These are phyloP conservation scores for Caenorhabditis zanzibari DNA, from an alignment of 2,888 invertebrate species.

Conservation along the genomic window DNA sequence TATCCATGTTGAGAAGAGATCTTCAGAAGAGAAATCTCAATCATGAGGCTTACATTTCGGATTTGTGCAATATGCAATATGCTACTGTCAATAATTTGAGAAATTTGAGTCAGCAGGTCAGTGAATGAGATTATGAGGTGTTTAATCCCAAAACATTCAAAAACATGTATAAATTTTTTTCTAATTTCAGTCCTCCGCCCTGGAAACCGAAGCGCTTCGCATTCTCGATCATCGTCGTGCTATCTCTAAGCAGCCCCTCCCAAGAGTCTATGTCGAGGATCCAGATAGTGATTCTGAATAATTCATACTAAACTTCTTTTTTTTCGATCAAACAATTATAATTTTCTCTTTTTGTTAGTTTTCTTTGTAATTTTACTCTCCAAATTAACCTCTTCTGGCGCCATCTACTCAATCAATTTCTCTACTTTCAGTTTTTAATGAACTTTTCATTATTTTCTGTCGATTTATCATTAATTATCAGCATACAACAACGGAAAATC, in stretches of 20 bases:
- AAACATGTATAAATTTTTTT: background rate
- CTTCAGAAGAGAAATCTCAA: slow-evolving; percentile 98
- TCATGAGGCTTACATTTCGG: slow-evolving; percentile 96
- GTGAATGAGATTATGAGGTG: no score
- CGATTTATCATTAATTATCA: background rate
- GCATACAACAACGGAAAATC: background rate
- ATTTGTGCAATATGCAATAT: slow-evolving; percentile 88
- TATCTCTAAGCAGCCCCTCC: slow-evolving; percentile 63
- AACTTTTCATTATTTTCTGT: background rate
- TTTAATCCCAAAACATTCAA: no score
- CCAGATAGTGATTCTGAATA: slow-evolving; percentile 60
- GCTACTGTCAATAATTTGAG: slow-evolving; percentile 79
- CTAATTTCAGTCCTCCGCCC: slow-evolving; percentile 59
- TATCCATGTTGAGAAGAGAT: slow-evolving; percentile 97
- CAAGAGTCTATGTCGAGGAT: slow-evolving; percentile 68
- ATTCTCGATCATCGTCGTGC: slow-evolving; percentile 68
- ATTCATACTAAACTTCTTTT: background rate
- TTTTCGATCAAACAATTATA: background rate
- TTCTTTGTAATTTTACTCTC: background rate
- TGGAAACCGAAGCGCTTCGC: slow-evolving; percentile 71
- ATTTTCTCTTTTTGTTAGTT: slow-evolving; percentile 42
- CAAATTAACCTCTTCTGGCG: no score
- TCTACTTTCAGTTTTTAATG: slow-evolving; percentile 47
- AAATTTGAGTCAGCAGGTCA: slow-evolving; percentile 71
- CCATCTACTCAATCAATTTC: slow-evolving; percentile 61